Conservation (phyloP, 2,888 invertebrate genomes). For the Parascotia fuliginaria region DNA sequence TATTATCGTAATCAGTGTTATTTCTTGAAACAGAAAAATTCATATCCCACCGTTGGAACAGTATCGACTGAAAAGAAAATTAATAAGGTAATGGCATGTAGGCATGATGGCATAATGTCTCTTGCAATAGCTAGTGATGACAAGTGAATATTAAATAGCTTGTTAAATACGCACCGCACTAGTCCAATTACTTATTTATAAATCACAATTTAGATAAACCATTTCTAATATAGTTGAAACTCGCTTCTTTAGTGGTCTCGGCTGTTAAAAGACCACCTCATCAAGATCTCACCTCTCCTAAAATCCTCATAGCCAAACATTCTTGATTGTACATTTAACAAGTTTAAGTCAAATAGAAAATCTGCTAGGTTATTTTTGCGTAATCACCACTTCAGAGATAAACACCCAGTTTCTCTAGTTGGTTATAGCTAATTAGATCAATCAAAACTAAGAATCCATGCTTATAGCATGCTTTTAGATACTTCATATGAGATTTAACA, state of each 20-base stretch:
- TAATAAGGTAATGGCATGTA: constrained; percentile 31
- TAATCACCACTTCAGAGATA: no score
- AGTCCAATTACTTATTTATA: not conserved
- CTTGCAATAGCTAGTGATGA: not conserved
- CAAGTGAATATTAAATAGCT: constrained; percentile 3
- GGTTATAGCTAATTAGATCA: no score
- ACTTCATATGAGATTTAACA: no score
- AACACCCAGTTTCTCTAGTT: no score
- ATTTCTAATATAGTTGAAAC: not conserved
- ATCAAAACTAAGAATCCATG: no score
- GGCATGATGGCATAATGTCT: constrained; percentile 1
- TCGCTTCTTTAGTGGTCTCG: constrained; percentile 4
- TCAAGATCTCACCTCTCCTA: not conserved
- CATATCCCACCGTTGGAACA: constrained; percentile 45
- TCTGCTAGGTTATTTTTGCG: no score
- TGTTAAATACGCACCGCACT: constrained; percentile 7
- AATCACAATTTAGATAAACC: not conserved
- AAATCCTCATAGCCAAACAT: not conserved
- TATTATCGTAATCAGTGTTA: constrained; percentile 25
- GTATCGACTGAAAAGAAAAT: constrained; percentile 43
- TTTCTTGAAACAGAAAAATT: constrained; percentile 47
- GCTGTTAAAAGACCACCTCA: constrained; percentile 1
- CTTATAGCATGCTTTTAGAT: no score
- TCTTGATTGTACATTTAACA: no score
- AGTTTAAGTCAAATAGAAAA: no score